A percentile compares a stretch with the other conserved stretches of the same genome.
Evolutionary conservation across 1,140 invertebrate species (phyloP).

Genomic region (Sminthurides bifidus): DNA sequence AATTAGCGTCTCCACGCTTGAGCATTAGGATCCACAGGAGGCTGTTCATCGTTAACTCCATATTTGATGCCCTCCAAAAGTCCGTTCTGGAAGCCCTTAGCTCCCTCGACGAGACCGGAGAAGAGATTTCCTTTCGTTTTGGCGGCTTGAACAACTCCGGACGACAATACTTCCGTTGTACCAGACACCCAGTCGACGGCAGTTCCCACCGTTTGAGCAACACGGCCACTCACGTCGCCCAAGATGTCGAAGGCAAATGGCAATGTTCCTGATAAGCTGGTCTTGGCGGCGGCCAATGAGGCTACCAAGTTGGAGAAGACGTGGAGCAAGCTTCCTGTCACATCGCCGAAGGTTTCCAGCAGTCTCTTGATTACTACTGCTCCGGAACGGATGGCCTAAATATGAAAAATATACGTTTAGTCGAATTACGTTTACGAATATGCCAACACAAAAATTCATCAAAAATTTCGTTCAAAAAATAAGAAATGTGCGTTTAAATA

Average conservation of each 20-base stretch:
- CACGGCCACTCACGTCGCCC: constrained; percentile 31
- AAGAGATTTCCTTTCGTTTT: constrained; percentile 32
- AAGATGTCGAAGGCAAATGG: constrained; percentile 33
- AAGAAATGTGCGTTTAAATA: too few species aligned
- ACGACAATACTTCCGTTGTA: constrained; percentile 30
- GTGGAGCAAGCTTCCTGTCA: constrained; percentile 31
- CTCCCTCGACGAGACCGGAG: constrained; percentile 31
- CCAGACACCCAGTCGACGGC: constrained; percentile 32
- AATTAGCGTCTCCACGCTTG: constrained; percentile 24
- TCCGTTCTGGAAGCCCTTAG: constrained; percentile 32
- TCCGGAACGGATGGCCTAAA: constrained; percentile 28
- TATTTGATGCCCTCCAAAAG: constrained; percentile 32
- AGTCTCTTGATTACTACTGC: constrained; percentile 31
- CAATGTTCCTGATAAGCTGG: constrained; percentile 32
- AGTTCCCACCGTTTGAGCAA: constrained; percentile 31
- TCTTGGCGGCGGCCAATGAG: constrained; percentile 31
- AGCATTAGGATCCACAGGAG: constrained; percentile 13
- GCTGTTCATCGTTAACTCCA: constrained; percentile 31
- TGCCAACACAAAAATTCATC: too few species aligned
- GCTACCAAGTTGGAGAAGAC: constrained; percentile 33
- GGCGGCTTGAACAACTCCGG: constrained; percentile 31
- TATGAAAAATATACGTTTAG: too few species aligned
- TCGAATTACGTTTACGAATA: too few species aligned
- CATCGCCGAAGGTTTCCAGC: constrained; percentile 32
- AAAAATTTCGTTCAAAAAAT: too few species aligned